phyloP scores from a whole-genome alignment of 2,888 invertebrate species.

The Xanthorhoe designata region DNA sequence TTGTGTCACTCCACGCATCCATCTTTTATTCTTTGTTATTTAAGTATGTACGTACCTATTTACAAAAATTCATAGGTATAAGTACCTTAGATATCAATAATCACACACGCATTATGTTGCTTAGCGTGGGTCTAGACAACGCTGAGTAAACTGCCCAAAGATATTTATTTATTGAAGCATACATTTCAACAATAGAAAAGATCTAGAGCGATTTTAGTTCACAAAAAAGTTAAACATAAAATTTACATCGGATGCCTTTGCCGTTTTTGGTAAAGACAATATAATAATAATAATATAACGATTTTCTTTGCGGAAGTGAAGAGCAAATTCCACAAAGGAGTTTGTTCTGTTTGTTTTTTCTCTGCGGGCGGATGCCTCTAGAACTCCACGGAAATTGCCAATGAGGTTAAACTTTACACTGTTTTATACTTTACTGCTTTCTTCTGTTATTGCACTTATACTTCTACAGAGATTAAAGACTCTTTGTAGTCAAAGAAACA shows the following conservation, averaged over 20 bases:
- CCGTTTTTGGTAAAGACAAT: constrained; percentile 43
- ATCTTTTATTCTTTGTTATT: too few species aligned
- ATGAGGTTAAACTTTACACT: constrained; percentile 51
- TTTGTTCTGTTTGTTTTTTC: constrained; percentile 53
- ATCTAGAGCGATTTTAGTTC: background rate
- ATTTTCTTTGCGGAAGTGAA: constrained; percentile 50
- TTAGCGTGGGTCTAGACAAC: too few species aligned
- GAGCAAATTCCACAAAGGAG: constrained; percentile 53
- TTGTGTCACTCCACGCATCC: too few species aligned
- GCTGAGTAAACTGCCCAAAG: too few species aligned
- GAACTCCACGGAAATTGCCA: constrained; percentile 53
- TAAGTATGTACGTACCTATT: too few species aligned
- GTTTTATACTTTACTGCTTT: constrained; percentile 39
- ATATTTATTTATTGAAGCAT: too few species aligned
- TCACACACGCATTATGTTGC: too few species aligned
- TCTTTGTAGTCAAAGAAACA: background rate
- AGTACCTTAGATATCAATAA: too few species aligned
- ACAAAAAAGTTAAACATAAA: constrained; percentile 19
- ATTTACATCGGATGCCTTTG: constrained; percentile 35
- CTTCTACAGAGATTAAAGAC: background rate
- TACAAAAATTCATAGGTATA: too few species aligned
- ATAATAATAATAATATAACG: constrained; percentile 51
- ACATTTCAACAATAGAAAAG: background rate
- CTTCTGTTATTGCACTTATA: constrained; percentile 22
- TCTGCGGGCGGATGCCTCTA: constrained; percentile 47